Percentiles rank a stretch among this genome's conserved stretches.
phyloP scores from a whole-genome alignment of 2,888 invertebrate genomes.

The Emesis furor region DNA sequence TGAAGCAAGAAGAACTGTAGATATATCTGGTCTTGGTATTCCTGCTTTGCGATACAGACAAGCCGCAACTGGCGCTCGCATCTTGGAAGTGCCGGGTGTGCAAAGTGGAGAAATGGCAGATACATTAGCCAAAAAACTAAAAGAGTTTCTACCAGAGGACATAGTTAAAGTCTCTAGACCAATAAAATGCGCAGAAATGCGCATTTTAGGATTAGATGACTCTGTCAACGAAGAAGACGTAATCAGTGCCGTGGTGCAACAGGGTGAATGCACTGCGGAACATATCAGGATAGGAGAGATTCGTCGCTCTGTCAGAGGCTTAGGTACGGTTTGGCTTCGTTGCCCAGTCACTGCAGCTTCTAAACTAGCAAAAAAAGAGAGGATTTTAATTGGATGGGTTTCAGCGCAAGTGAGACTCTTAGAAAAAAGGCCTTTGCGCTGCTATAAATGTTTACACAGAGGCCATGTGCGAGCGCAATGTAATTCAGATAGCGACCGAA shows the following conservation, averaged over 20 bases:
- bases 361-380: background rate
- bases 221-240: background rate
- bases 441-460: background rate
- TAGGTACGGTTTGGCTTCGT: background rate
- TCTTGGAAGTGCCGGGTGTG: background rate
- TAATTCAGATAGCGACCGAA: background rate
- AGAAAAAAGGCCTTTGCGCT: background rate
- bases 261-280: background rate
- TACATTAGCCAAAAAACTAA: background rate
- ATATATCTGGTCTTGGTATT: constrained; percentile 6
- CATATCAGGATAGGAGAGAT: background rate
- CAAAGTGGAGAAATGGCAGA: constrained; percentile 6
- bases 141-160: constrained; percentile 14
- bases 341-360: background rate
- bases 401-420: background rate
- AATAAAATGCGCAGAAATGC: background rate
- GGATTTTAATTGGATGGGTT: background rate
- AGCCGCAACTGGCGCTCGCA: constrained; percentile 11
- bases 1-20: background rate
- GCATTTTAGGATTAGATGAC: background rate
- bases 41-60: background rate
- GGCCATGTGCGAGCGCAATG: background rate
- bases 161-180: background rate
- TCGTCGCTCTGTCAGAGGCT: background rate
- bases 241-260: background rate